Evolutionary conservation across 2,888 invertebrate species (phyloP), one percentile per base, ranked within the genome.

Genomic region (Brachypterus glaber): DNA sequence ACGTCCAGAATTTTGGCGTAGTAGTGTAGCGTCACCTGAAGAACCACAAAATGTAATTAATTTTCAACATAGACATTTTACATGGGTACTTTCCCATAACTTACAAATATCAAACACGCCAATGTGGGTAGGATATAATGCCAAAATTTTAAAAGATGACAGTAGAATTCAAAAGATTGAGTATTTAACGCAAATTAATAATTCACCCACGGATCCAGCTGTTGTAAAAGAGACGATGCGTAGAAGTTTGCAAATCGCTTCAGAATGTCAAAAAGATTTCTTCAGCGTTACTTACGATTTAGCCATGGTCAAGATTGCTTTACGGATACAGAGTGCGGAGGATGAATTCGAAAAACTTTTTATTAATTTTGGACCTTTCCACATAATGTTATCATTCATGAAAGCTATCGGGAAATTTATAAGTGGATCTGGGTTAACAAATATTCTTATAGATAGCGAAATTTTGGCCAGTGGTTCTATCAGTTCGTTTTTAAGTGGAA

Each of bases 331-430:
- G 32, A 30, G 21, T 21, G 31, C 38, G 17, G 35, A 35, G 13
- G 12, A 31, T 17, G 17, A 35, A 40, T 44, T 45, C 14, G 9
- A 37, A 31, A 42, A 39, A 26, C 32, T 49, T 30, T 55, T 56
- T 24, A 56, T 56, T 31, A 41, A 54, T 30, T 39, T 55, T 3
- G 54, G 54, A 31, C 17, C 45, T 13, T 55, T 55, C 38, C 54
- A 57, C 26, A 48, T 54, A 15, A 46, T 48, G 45, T 41, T 55
- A 45, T 44, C 51, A 8, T 52, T 41, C 40, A 49, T 57, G 15
- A 52, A 54, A 44, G 53, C 53, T 18, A 29, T 57, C 13, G 54
- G 53, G 9, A 52, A 49, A 46, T 45, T 47, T 31, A 52, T 54
- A 15, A 36, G 34, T 31, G 42, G 41, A 14, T 49, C 37, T 25